phyloP scores from a whole-genome alignment of 2,888 invertebrate genomes.

The Heliconius hortense region DNA sequence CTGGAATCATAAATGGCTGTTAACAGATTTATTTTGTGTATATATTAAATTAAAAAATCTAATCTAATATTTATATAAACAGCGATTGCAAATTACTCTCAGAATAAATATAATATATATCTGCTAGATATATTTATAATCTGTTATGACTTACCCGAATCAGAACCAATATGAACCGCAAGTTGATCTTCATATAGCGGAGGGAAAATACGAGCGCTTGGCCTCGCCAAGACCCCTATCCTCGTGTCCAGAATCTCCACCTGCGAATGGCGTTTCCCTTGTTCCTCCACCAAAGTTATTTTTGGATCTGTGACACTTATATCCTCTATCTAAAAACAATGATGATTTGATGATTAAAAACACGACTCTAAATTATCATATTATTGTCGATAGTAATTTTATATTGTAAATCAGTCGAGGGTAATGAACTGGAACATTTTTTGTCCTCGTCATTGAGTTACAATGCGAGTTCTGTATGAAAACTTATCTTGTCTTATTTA shows the following conservation, averaged over 20 bases:
- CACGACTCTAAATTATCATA: constrained; percentile 5
- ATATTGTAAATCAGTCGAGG: constrained; percentile 36
- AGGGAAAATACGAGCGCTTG: constrained; percentile 91
- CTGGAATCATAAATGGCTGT: constrained; percentile 44
- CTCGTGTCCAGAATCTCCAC: constrained; percentile 86
- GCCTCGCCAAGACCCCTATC: constrained; percentile 88
- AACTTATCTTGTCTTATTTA: constrained; percentile 28
- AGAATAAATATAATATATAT: not conserved
- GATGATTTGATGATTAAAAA: not conserved
- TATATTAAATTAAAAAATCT: not conserved
- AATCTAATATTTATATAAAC: not conserved
- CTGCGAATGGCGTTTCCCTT: constrained; percentile 86
- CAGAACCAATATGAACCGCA: constrained; percentile 85
- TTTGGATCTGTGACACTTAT: constrained; percentile 83
- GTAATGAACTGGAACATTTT: constrained; percentile 35
- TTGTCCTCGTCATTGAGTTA: constrained; percentile 33
- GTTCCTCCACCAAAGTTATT: constrained; percentile 87
- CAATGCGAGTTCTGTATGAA: constrained; percentile 28
- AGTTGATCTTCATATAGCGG: constrained; percentile 91
- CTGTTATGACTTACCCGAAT: constrained; percentile 53
- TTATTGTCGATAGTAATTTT: constrained; percentile 22
- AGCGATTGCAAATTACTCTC: not conserved
- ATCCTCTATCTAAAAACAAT: constrained; percentile 81
- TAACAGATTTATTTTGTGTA: not conserved
- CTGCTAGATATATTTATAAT: too few relatives aligned